Base-by-base conservation (phyloP, 2,113 vertebrate species). In the Hydrochoerus hydrochaeris region DNA sequence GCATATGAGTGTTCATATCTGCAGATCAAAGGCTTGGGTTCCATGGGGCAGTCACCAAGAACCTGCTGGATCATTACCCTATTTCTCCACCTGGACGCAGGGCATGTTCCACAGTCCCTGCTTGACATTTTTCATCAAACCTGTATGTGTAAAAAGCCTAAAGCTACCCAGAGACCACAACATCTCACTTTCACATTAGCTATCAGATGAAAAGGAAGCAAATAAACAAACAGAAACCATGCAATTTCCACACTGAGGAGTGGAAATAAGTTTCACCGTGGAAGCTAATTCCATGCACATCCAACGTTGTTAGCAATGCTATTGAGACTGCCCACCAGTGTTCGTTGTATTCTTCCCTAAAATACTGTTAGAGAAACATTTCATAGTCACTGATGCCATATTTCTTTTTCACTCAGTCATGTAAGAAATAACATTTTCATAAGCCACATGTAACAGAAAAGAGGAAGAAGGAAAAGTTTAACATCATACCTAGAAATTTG, bases 161-260 rank as follows among this genome's bases (percentile, higher is more conserved):
- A 75, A 67, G 85, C 30, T 75, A 85, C 46, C 46, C 71, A 30
- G 57, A 77, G 57, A 92, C 41, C 83, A 20, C 5, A 44, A 46
- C 49, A 94, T 41, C 7, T 97, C 83, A 86, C 52, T 94, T 95
- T 90, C 58, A 84, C 83, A 90, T 52, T 69, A 91, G 60, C 17
- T 81, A 73, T 46, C 58, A 67, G 49, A 73, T 85, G 78, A 80
- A 84, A 96, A 83, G 38, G 54, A 86, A 89, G 17, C 4, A 60
- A 93, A 86, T 30, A 93, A 78, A 91, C n/a, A 87, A 96, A 93
- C 0, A 83, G 80, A 91, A 95, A 81, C 46, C 88, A 85, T 58
- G 28, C 69, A 69, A 22, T 87, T n/a, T 38, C 75, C 62, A 35
- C 22, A 73, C 26, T 24, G 13, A 52, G 3, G 41, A 62, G 30